Evolutionary conservation across 2,113 vertebrate genomes (phyloP).

Genomic region (Psittacus erithacus): DNA sequence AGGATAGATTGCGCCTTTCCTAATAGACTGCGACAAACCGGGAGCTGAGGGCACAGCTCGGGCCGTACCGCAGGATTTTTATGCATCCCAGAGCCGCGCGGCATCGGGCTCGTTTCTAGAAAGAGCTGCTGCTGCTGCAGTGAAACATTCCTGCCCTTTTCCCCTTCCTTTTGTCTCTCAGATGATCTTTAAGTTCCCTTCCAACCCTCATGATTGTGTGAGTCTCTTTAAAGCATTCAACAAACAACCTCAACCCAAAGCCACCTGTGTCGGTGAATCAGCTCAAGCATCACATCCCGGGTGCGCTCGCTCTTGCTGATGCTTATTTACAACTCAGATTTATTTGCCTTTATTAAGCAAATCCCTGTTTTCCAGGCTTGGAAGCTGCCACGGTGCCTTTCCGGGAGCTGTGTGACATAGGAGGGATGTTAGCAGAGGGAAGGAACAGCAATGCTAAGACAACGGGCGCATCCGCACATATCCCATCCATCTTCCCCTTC

Average conservation of each 20-base stretch:
- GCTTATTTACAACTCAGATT: not conserved
- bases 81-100: not conserved
- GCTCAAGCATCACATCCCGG: not conserved
- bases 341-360: not conserved
- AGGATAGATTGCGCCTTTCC: slow-evolving; percentile 48
- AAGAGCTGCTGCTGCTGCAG: not conserved
- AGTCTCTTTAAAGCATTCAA: not conserved
- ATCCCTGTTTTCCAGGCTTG: not conserved
- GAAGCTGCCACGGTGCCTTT: not conserved
- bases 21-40: slow-evolving; percentile 53
- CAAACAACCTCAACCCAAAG: not conserved
- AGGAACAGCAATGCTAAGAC: not conserved
- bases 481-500: not conserved
- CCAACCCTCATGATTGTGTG: not conserved
- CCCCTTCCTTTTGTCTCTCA: not conserved
- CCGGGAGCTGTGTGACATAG: not conserved
- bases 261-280: not conserved
- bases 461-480: rapidly evolving
- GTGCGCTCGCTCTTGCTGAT: rapidly evolving
- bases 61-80: not conserved
- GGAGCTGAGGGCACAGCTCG: not conserved
- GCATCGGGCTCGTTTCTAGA: not conserved
- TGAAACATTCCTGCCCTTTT: not conserved
- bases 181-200: not conserved
- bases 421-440: not conserved